These are phyloP conservation scores for Falco biarmicus DNA, from an alignment of 2,797 vertebrate species.

Conservation along the genomic window DNA sequence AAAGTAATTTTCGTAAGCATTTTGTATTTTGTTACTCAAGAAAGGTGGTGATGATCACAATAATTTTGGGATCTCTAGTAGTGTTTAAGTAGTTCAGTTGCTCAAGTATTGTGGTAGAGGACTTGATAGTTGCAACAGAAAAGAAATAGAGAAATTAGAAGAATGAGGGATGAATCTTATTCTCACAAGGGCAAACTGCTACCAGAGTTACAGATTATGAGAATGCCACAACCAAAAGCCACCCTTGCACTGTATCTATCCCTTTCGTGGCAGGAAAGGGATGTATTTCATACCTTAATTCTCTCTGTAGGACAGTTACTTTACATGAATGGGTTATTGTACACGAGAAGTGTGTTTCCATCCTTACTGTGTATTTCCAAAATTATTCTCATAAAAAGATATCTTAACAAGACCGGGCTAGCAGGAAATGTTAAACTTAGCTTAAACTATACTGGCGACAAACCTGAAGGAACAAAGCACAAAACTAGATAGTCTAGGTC, in stretches of 20 bases:
- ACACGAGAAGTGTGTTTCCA: rapidly evolving
- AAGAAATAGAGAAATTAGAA: not conserved
- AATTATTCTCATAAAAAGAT: not conserved
- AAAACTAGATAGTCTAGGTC: not conserved
- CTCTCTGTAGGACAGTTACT: not conserved
- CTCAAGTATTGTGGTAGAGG: not conserved
- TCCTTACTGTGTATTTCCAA: not conserved
- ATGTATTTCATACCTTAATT: not conserved
- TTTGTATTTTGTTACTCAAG: not conserved
- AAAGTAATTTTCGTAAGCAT: not conserved
- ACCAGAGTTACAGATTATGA: not conserved
- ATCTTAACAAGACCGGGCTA: not conserved
- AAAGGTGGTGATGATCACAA: not conserved
- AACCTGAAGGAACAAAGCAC: not conserved
- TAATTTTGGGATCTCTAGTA: not conserved
- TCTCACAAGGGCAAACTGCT: not conserved
- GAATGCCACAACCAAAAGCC: not conserved
- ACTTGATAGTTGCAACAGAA: not conserved
- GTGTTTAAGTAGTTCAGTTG: not conserved
- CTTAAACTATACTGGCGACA: not conserved
- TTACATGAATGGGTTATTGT: not conserved
- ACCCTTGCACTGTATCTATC: rapidly evolving
- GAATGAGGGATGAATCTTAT: not conserved
- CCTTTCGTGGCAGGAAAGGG: not conserved
- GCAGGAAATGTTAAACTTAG: not conserved